phyloP scores from a whole-genome alignment of 1,140 invertebrate genomes.

The Metaphire vulgaris region DNA sequence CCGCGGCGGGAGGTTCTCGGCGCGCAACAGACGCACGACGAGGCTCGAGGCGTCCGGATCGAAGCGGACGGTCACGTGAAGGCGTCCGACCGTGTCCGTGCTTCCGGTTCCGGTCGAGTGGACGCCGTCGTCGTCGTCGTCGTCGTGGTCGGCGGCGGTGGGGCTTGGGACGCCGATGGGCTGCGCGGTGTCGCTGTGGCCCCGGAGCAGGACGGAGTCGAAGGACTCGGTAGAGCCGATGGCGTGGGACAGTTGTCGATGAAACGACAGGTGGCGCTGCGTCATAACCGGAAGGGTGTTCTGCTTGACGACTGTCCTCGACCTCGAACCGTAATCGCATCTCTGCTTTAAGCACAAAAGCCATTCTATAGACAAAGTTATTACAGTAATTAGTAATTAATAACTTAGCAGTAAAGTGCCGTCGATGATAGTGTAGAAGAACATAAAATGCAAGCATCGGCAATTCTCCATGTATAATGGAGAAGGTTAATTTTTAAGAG shows the following conservation, averaged over 20 bases:
- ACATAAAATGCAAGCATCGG: no score
- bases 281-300: constrained; percentile 73
- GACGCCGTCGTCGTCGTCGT: constrained; percentile 53
- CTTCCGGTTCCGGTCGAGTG: constrained; percentile 51
- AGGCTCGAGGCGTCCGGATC: constrained; percentile 57
- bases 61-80: constrained; percentile 70
- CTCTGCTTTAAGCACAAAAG: no score
- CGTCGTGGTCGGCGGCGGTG: constrained; percentile 71
- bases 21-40: constrained; percentile 56
- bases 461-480: no score
- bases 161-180: constrained; percentile 45
- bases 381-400: no score
- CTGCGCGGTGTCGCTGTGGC: constrained; percentile 46
- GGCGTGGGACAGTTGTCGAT: constrained; percentile 68
- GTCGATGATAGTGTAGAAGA: no score
- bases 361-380: no score
- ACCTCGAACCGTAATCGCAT: no score
- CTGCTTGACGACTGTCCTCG: constrained; percentile 60
- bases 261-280: constrained; percentile 69
- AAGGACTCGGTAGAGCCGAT: constrained; percentile 66
- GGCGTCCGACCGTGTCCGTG: constrained; percentile 66
- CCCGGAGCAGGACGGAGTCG: constrained; percentile 68
- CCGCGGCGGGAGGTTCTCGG: constrained; percentile 70
- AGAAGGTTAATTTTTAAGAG: no score
- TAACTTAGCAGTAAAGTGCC: no score